Percentiles rank a stretch among this genome's conserved stretches.
phyloP scores from a whole-genome alignment of 37 sponge, comb jelly and placozoan species.

The Spongia lamella region DNA sequence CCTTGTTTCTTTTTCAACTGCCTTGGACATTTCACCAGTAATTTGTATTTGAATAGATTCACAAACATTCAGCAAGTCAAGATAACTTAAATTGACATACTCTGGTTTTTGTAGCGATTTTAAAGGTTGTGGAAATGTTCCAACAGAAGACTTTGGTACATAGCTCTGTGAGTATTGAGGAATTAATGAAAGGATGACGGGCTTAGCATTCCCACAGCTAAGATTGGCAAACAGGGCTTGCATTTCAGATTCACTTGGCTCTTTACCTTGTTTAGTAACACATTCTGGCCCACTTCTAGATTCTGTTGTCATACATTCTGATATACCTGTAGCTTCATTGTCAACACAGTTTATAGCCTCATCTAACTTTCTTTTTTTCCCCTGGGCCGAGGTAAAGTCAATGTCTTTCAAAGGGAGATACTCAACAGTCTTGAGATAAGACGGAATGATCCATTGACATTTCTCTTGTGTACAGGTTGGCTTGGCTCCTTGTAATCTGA shows the following conservation, averaged over 20 bases:
- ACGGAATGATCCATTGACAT: constrained; percentile 57
- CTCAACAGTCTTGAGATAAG: constrained; percentile 28
- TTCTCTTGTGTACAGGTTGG: constrained; percentile 9
- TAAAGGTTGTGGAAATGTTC: constrained; percentile 1
- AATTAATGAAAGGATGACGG: constrained; percentile 30
- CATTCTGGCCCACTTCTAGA: not conserved
- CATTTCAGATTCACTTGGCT: not conserved
- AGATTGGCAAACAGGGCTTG: no score
- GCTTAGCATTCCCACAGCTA: constrained; percentile 19
- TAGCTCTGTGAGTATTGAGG: constrained; percentile 14
- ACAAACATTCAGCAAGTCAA: constrained; percentile 21
- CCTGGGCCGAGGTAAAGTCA: constrained; percentile 25
- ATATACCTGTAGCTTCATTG: not conserved
- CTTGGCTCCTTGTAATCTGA: not conserved
- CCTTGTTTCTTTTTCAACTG: constrained; percentile 9
- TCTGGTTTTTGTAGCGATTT: not conserved
- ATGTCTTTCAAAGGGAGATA: constrained; percentile 43
- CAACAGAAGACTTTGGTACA: constrained; percentile 6
- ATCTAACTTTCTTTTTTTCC: constrained; percentile 32
- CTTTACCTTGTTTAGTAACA: not conserved
- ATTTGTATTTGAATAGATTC: not conserved
- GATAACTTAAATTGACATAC: not conserved
- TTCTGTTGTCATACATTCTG: not conserved
- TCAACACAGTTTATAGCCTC: not conserved
- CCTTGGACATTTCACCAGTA: not conserved